Base-by-base conservation (phyloP, 30 jellyfish, hydroid and myxozoan genomes). In the Clytia hemisphaerica region DNA sequence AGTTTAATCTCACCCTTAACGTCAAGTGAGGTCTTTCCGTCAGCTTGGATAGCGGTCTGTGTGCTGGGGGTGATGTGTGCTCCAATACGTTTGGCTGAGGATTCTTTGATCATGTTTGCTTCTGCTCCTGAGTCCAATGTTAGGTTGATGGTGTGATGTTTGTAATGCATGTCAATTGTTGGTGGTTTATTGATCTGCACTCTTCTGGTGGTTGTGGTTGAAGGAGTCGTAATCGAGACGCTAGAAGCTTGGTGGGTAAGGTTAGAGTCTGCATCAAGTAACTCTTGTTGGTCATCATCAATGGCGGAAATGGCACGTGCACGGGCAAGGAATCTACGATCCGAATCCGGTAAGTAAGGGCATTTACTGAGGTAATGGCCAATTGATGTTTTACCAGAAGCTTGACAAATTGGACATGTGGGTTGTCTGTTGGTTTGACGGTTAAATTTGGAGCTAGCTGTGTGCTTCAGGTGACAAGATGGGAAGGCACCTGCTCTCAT, bases 301-400 rank as follows among this genome's bases (percentile, higher is more conserved):
- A 59, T 6, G n/a, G 63, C 25, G 10, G 60, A 14, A 31, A 61
- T 61, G 38, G 30, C 4, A 18, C 70, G 75, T 62, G 75, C 62
- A 2, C 62, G 61, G 21, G 75, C 30, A 3, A 61, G 35, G 28
- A 22, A 61, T 18, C 28, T 18, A 19, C 26, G 18, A 22, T 61
- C 75, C 4, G 63, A 2, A 6, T 3, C 61, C 5, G 75, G 75
- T 18, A 61, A 22, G 70, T 22, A 28, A 18, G 75, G 60, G 75
- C 71, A 61, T 4, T 4, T 26, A 28, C 75, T 61, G 34, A 61
- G 75, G 26, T 14, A 61, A 28, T 61, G 75, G 65, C 14, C 12
- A 40, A 7, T n/a, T 33, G 61, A 27, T 27, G 24, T 24, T 2
- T 32, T 27, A 4, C 69, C 69, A 55, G 53, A 27, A 4, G 24